Evolutionary conservation across 2,797 vertebrate genomes (phyloP), one percentile per base, ranked within the genome.

Genomic region (Sebastes trivittatus): DNA sequence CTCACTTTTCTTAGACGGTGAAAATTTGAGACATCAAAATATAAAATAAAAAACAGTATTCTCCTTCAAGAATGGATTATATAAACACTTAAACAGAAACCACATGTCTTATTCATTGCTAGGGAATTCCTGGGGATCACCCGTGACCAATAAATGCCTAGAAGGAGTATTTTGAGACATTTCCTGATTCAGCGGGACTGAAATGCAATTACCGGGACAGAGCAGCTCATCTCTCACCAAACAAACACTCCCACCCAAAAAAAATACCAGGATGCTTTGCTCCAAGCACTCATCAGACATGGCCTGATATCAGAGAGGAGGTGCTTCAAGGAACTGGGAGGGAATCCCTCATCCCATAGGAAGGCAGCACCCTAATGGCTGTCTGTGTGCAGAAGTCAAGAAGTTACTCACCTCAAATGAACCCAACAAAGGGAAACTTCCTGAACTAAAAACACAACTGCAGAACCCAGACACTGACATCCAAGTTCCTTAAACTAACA

Each of bases 221-320:
- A 38, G 54, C 23, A 75, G 78, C 85, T 86, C 72, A 64, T 78
- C 71, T 75, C 58, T 85, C 30, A 10, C 46, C 63, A 76, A 86
- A 82, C 63, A 75, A 86, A 81, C 84, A 87, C 80, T 86, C 88
- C 81, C 78, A 72, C 25, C 23, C 38, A 3, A 58, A 54, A 79
- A 75, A 86, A 30, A 82, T 89, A 85, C 88, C 89, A 83, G 82
- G 81, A 89, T 90, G 81, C 86, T 76, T 83, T 85, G 80, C 66
- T 81, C 68, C 42, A 84, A 77, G 87, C 63, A 30, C 87, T 93
- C 85, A 82, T 85, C 88, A 82, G 91, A 92, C 90, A 92, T 95
- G 93, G 95, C 85, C 90, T 94, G 93, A 95, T 88, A 91, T 82
- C 68, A 75, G 80, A 78, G 81, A 88, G 94, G 95, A 84, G 93